Conservation (phyloP, 2,888 invertebrate species). For the Caenorhabditis doughertyi region DNA sequence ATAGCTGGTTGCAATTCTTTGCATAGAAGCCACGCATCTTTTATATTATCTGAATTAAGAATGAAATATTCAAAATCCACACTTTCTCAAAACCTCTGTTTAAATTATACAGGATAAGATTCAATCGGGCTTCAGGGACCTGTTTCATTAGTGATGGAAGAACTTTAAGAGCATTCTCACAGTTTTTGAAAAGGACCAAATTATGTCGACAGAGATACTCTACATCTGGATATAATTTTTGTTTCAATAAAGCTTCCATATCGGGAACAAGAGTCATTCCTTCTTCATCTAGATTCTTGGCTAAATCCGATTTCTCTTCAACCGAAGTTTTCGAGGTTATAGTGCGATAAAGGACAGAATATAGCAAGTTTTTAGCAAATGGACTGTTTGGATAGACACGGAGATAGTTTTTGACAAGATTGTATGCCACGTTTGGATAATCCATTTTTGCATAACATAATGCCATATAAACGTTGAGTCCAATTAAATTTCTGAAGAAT, state of each 20-base stretch:
- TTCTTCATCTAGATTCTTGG: constrained; percentile 28
- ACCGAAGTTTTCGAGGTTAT: constrained; percentile 86
- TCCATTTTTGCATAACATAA: constrained; percentile 98
- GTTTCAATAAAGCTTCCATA: constrained; percentile 54
- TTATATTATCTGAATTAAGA: constrained; percentile 71
- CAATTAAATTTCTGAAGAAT: constrained; percentile 89
- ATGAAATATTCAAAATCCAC: background rate
- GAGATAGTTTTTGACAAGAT: constrained; percentile 86
- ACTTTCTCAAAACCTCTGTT: constrained; percentile 12
- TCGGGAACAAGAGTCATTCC: constrained; percentile 18
- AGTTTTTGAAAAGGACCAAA: constrained; percentile 85
- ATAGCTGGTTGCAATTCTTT: constrained; percentile 93
- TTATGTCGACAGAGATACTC: constrained; percentile 96
- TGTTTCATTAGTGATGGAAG: constrained; percentile 94
- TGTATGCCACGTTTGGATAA: constrained; percentile 97
- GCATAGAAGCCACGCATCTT: constrained; percentile 73
- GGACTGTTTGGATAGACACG: constrained; percentile 94
- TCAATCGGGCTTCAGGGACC: constrained; percentile 95
- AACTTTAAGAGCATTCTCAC: constrained; percentile 86
- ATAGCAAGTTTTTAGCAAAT: constrained; percentile 94
- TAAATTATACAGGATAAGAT: constrained; percentile 95
- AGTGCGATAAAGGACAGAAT: constrained; percentile 90
- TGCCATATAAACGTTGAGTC: constrained; percentile 96
- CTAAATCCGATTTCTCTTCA: constrained; percentile 59
- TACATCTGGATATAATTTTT: constrained; percentile 87